Conservation (phyloP, 2,113 vertebrate genomes). For the Dasyurus viverrinus region DNA sequence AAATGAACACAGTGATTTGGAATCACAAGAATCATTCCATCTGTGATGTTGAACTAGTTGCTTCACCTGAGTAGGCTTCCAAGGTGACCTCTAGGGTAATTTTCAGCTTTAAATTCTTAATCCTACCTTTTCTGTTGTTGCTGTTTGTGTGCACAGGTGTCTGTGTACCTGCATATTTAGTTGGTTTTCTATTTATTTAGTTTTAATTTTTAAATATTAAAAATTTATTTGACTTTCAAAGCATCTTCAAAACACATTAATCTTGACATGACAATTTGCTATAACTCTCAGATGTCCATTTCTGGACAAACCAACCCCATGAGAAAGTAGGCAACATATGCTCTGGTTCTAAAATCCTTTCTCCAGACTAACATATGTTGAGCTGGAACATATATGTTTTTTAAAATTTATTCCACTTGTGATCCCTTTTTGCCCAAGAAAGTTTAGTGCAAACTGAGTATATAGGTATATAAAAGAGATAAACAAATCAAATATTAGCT, state of each 20-base stretch:
- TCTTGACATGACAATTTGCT: not conserved
- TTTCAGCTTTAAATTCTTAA: not conserved
- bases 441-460: too few relatives aligned
- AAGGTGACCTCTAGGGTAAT: not conserved
- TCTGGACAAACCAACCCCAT: not conserved
- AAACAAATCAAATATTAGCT: too few relatives aligned
- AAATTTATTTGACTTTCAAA: not conserved
- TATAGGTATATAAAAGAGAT: too few relatives aligned
- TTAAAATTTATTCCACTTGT: too few relatives aligned
- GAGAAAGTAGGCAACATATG: not conserved
- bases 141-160: not conserved
- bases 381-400: too few relatives aligned
- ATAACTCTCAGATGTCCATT: not conserved
- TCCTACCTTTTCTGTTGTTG: not conserved
- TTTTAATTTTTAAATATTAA: too few relatives aligned
- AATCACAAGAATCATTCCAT: not conserved
- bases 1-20: not conserved
- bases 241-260: not conserved
- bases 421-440: too few relatives aligned
- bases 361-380: not conserved
- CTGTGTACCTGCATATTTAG: not conserved
- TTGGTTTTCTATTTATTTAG: not conserved
- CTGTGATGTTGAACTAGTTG: not conserved
- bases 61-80: not conserved
- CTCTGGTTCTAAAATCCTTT: not conserved